phyloP scores from a whole-genome alignment of 2,888 invertebrate genomes.

The Nymphalis polychloros region DNA sequence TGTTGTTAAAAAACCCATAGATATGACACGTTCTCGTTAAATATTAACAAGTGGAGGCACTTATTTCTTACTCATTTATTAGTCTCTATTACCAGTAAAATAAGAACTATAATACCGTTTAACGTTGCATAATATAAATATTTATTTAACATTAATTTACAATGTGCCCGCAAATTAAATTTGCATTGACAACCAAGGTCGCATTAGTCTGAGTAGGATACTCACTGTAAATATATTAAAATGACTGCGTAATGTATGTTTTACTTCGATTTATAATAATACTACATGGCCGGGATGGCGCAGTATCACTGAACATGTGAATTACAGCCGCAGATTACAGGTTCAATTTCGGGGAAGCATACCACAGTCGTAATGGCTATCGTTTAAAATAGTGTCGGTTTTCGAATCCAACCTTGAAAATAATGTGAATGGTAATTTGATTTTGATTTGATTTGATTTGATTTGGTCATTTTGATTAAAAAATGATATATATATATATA shows the following conservation, averaged over 20 bases:
- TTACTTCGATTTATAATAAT: background rate
- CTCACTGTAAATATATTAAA: background rate
- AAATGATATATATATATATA: no score
- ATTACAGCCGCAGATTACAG: no score
- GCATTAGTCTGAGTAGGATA: background rate
- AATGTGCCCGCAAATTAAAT: conserved; percentile 16
- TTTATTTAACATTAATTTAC: conserved; percentile 18
- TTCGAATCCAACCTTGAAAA: no score
- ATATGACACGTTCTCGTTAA: conserved; percentile 21
- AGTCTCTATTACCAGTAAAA: background rate
- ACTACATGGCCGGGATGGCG: no score
- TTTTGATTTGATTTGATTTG: no score
- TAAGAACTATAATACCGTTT: background rate
- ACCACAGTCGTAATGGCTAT: no score
- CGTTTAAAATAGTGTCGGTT: no score
- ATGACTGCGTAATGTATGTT: background rate
- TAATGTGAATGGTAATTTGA: no score
- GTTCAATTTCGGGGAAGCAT: no score
- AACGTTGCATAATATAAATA: background rate
- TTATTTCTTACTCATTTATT: background rate
- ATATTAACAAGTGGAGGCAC: background rate
- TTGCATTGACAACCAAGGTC: conserved; percentile 20
- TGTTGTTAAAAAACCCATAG: conserved; percentile 5
- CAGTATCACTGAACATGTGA: no score
- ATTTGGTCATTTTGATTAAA: no score